Base-by-base conservation (phyloP, 2,113 vertebrate species). In the Dicrurus megarhynchus region DNA sequence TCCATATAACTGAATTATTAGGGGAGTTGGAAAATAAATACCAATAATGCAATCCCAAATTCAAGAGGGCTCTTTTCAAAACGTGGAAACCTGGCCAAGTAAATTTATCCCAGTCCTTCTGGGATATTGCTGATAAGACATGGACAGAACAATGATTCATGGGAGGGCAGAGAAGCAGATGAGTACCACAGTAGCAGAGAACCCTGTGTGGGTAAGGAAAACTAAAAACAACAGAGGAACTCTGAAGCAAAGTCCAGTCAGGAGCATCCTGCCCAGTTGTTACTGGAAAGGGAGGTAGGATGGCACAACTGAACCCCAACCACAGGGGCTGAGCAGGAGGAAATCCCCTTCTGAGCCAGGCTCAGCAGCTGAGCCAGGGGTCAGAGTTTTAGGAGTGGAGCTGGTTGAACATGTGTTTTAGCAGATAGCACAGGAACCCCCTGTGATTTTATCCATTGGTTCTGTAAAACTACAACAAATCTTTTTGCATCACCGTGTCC, bases 241-340 rank as follows among this genome's bases (percentile, higher is more conserved):
- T 60, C 23, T n/a, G 50, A 42, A 42, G n/a, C 15, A 6, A 6
- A 71, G 26, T 12, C 42, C 39, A 26, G 35, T 26, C 2, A 2
- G 50, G n/a, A 49, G 17, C 1, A 0, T 46, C 46, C 41, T 70
- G 56, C 56, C 56, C 78, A 22, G 57, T n/a, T n/a, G n/a, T n/a
- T n/a, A 1, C 41, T 42, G 52, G 52, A 12, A 42, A 32, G 13
- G 10, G 20, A 24, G 30, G 23, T 37, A 47, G 68, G 37, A 21
- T 11, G 11, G 27, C 55, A 42, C 2, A 4, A 10, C 4, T 8
- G 2, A 39, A 9, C 13, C 41, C 30, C 59, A 32, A 0, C 3
- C 53, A 14, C 27, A 52, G 84, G 6, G 7, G 4, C 18, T 27
- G 16, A 73, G 68, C 11, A 69, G 37, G 52, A 84, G 13, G 60